Evolutionary conservation across 2,797 vertebrate species (phyloP).

Genomic region (Hydrolagus colliei): DNA sequence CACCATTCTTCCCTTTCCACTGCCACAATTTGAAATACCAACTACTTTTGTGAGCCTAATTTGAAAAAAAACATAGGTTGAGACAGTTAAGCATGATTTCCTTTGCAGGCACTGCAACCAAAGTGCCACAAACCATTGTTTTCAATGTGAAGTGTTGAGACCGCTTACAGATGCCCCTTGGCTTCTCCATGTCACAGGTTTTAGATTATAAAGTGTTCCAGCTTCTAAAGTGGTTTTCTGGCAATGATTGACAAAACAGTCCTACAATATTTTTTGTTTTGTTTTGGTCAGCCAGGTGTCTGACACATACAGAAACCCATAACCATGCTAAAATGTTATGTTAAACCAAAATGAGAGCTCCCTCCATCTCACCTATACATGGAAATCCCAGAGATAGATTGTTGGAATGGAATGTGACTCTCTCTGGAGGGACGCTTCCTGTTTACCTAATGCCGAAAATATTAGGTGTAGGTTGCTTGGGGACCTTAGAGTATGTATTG

Average conservation of each 20-base stretch:
- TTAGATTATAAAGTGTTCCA: background rate
- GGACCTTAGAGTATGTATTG: too few relatives aligned
- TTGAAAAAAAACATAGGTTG: conserved; percentile 1
- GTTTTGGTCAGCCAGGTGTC: too few relatives aligned
- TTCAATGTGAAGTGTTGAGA: background rate
- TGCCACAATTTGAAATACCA: background rate
- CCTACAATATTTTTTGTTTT: too few relatives aligned
- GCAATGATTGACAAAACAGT: background rate
- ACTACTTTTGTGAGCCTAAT: conserved; percentile 9
- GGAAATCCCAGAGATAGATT: too few relatives aligned
- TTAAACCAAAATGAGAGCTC: too few relatives aligned
- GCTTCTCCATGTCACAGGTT: background rate
- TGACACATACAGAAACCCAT: too few relatives aligned
- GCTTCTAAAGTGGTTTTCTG: background rate
- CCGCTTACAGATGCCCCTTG: background rate
- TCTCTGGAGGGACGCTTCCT: too few relatives aligned
- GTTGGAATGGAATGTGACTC: too few relatives aligned
- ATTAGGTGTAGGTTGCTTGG: too few relatives aligned
- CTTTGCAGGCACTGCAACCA: background rate
- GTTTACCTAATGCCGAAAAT: too few relatives aligned
- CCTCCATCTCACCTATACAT: too few relatives aligned
- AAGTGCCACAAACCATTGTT: conserved; percentile 16
- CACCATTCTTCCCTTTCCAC: conserved; percentile 17
- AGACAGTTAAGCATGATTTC: conserved; percentile 8
- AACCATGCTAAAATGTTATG: too few relatives aligned